Evolutionary conservation across 2,113 vertebrate species (phyloP).

Genomic region (Chitala chitala): DNA sequence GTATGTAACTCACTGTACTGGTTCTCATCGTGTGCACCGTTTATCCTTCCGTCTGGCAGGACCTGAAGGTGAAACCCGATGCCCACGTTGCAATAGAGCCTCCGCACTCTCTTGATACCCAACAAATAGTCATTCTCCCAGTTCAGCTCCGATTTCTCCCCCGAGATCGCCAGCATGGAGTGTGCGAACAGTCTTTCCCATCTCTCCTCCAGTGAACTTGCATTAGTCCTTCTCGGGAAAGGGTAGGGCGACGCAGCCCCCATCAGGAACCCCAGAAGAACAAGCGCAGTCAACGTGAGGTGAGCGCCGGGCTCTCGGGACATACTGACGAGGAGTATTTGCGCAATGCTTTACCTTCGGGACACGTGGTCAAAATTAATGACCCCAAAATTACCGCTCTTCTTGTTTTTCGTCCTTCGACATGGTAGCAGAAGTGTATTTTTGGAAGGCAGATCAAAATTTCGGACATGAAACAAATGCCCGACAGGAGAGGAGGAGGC

Average conservation of each 20-base stretch:
- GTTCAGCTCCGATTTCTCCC: slow-evolving; percentile 76
- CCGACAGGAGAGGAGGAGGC: slow-evolving; percentile 63
- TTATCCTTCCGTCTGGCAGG: slow-evolving; percentile 82
- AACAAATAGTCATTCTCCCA: slow-evolving; percentile 94
- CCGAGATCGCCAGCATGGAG: slow-evolving; percentile 79
- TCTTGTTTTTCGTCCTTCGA: slow-evolving; percentile 90
- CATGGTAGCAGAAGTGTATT: slow-evolving; percentile 90
- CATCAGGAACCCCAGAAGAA: slow-evolving; percentile 75
- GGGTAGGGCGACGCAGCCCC: slow-evolving; percentile 72
- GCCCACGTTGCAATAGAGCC: slow-evolving; percentile 98
- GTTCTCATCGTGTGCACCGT: slow-evolving; percentile 86
- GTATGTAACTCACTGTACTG: slow-evolving; percentile 93
- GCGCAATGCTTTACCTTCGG: slow-evolving; percentile 83
- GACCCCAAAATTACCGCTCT: slow-evolving; percentile 96
- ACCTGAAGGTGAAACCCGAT: slow-evolving; percentile 97
- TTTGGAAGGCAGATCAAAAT: slow-evolving; percentile 83
- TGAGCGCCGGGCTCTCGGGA: slow-evolving; percentile 74
- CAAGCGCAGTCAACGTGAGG: slow-evolving; percentile 70
- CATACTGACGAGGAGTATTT: slow-evolving; percentile 90
- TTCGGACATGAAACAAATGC: slow-evolving; percentile 83
- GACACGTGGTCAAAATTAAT: slow-evolving; percentile 96
- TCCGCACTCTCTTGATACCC: slow-evolving; percentile 89
- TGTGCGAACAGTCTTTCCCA: slow-evolving; percentile 81
- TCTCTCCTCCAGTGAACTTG: slow-evolving; percentile 73
- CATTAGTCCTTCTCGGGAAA: slow-evolving; percentile 71